Percentiles rank a stretch among this genome's conserved stretches.
Conservation (phyloP, 2,888 invertebrate species). For the Heliconius sara region DNA sequence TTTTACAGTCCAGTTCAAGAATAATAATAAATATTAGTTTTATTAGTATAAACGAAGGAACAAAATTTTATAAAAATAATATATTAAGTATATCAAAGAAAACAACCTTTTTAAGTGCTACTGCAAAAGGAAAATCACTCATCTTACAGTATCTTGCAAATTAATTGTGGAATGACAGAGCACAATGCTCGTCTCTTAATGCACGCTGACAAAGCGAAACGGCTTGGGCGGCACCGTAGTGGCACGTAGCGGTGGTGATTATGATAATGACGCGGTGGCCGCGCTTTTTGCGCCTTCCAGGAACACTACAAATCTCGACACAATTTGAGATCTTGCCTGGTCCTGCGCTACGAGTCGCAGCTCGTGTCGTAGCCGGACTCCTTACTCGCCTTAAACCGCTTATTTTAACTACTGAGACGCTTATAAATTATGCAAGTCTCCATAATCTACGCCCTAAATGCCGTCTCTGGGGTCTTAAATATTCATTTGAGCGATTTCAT, state of each 20-base stretch:
- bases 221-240: constrained; percentile 75
- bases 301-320: constrained; percentile 77
- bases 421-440: constrained; percentile 83
- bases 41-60: not conserved
- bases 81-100: constrained; percentile 24
- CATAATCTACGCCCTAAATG: constrained; percentile 82
- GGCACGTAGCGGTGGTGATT: constrained; percentile 80
- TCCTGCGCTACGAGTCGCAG: constrained; percentile 47
- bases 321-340: constrained; percentile 57
- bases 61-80: not conserved
- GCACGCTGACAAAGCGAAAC: constrained; percentile 81
- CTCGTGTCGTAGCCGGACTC: constrained; percentile 37
- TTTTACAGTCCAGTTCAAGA: too few species aligned
- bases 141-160: constrained; percentile 72
- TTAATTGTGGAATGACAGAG: constrained; percentile 81
- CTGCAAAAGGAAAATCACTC: constrained; percentile 51
- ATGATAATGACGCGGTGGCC: constrained; percentile 82
- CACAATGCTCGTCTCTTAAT: constrained; percentile 78
- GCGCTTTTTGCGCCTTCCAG: constrained; percentile 79
- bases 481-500: constrained; percentile 82
- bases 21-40: too few species aligned
- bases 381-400: constrained; percentile 59
- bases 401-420: constrained; percentile 71
- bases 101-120: constrained; percentile 45
- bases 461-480: constrained; percentile 79